These are phyloP conservation scores for Benthosema pterotum DNA, from an alignment of 2,797 vertebrate species.

Conservation along the genomic window DNA sequence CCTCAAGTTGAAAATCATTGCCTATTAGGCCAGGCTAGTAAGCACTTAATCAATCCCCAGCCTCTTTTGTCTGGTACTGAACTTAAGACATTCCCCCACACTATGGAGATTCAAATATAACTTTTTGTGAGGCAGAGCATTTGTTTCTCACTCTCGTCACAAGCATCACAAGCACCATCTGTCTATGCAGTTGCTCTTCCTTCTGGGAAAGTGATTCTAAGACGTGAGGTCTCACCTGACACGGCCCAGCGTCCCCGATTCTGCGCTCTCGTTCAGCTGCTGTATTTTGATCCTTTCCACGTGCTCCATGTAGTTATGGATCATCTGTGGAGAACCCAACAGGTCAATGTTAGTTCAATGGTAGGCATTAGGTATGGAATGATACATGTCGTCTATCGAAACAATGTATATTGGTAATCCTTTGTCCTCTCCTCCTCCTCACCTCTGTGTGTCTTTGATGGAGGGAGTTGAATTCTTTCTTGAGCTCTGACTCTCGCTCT, in stretches of 20 bases:
- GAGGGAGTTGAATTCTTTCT: constrained; percentile 95
- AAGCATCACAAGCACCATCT: neutral
- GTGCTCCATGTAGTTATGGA: constrained; percentile 98
- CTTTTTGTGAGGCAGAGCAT: too few species aligned
- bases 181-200: neutral
- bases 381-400: too few species aligned
- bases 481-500: constrained; percentile 94
- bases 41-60: too few species aligned
- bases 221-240: constrained; percentile 62
- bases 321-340: constrained; percentile 84
- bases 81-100: too few species aligned
- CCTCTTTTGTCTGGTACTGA: too few species aligned
- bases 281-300: constrained; percentile 96
- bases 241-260: constrained; percentile 59
- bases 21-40: too few species aligned
- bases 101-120: too few species aligned
- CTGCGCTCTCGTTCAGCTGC: constrained; percentile 77
- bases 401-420: too few species aligned
- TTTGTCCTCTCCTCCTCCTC: constrained; percentile 1
- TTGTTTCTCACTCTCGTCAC: neutral
- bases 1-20: too few species aligned
- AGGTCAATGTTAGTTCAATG: neutral
- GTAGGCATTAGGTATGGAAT: too few species aligned
- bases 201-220: neutral
- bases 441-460: constrained; percentile 98